phyloP scores from a whole-genome alignment of 2,888 invertebrate species.

The Nomada ruficornis region DNA sequence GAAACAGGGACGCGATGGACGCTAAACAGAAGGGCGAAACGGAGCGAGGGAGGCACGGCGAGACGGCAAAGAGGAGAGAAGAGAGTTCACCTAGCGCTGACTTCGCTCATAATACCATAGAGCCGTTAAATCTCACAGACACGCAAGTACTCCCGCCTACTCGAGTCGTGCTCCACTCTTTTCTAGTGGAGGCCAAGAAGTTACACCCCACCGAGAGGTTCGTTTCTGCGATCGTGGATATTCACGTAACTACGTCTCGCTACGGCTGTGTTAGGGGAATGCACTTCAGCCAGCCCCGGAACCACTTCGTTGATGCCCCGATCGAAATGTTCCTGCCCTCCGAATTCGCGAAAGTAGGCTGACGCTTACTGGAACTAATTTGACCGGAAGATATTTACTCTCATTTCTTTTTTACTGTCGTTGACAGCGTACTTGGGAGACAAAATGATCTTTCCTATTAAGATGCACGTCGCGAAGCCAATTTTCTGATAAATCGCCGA shows the following conservation, averaged over 20 bases:
- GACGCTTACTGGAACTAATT: conserved; percentile 21
- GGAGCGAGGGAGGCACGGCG: conserved; percentile 15
- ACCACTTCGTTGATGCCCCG: conserved; percentile 50
- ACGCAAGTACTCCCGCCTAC: conserved; percentile 59
- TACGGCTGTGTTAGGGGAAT: conserved; percentile 41
- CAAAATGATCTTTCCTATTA: background rate
- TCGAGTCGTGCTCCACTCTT: conserved; percentile 59
- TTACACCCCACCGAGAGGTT: conserved; percentile 59
- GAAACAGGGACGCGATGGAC: conserved; percentile 34
- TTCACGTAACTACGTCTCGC: conserved; percentile 47
- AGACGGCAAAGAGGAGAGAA: conserved; percentile 42
- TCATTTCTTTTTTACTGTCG: too few relatives aligned
- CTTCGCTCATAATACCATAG: conserved; percentile 67
- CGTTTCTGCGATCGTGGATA: conserved; percentile 57
- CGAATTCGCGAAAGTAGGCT: conserved; percentile 19
- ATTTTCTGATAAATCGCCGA: background rate
- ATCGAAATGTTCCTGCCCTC: conserved; percentile 48
- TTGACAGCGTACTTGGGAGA: too few relatives aligned
- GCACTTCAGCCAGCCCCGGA: conserved; percentile 46
- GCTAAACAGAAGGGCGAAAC: conserved; percentile 26
- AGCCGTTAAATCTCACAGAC: conserved; percentile 64
- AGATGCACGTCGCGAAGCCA: background rate
- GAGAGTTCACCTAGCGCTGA: conserved; percentile 51
- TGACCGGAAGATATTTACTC: conserved; percentile 22
- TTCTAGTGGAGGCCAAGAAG: conserved; percentile 59